These are phyloP conservation scores for Andrena camellia DNA, from an alignment of 2,888 invertebrate species.

Conservation along the genomic window DNA sequence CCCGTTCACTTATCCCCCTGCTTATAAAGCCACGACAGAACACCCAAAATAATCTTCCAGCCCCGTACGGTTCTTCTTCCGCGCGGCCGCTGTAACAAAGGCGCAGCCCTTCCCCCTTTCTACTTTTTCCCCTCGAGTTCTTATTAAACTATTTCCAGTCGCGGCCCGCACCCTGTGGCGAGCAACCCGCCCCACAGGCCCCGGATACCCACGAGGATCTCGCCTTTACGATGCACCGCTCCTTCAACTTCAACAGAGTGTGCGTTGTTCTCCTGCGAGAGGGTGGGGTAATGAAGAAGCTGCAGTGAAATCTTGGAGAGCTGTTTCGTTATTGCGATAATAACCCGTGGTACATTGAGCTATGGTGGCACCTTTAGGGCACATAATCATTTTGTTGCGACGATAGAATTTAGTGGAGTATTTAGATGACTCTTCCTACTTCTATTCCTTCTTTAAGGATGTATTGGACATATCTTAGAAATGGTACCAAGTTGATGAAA, in stretches of 20 bases:
- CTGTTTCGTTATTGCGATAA: too few species aligned
- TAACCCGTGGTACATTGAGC: too few species aligned
- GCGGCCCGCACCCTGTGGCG: slow-evolving; percentile 8
- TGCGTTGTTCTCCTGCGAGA: too few species aligned
- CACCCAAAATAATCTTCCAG: slow-evolving; percentile 65
- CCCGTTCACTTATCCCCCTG: slow-evolving; percentile 43
- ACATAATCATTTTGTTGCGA: too few species aligned
- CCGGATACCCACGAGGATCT: slow-evolving; percentile 8
- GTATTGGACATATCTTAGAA: too few species aligned
- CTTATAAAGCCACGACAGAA: slow-evolving; percentile 64
- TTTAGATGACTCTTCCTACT: too few species aligned
- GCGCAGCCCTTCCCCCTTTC: not conserved
- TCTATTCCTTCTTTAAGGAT: too few species aligned
- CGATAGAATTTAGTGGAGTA: too few species aligned
- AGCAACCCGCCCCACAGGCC: not conserved
- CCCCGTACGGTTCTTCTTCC: slow-evolving; percentile 25
- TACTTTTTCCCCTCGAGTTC: slow-evolving; percentile 19
- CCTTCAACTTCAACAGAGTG: not conserved
- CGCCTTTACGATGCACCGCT: not conserved
- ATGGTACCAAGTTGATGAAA: too few species aligned
- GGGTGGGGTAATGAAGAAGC: too few species aligned
- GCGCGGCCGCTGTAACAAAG: slow-evolving; percentile 19
- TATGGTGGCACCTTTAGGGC: too few species aligned
- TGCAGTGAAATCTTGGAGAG: too few species aligned
- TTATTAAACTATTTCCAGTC: slow-evolving; percentile 57